A percentile compares a stretch with the other conserved stretches of the same genome.
These are phyloP conservation scores for Meghimatium bilineatum DNA, from an alignment of 2,888 invertebrate species.

Conservation along the genomic window DNA sequence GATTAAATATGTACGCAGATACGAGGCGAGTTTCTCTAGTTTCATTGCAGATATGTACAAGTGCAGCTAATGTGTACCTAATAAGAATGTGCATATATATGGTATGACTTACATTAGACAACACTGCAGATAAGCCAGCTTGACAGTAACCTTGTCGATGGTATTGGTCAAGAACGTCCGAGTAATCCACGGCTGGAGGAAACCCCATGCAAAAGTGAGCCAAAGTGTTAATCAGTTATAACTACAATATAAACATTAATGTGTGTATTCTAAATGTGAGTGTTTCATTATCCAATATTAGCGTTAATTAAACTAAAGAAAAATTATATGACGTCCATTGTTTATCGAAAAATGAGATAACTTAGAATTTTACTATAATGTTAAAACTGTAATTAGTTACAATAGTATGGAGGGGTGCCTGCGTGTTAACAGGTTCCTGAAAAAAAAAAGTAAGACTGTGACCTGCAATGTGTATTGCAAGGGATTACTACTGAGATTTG, in stretches of 20 bases:
- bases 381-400: too few species aligned
- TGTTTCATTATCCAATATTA: neutral
- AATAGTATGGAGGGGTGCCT: too few species aligned
- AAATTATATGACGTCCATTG: too few species aligned
- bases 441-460: too few species aligned
- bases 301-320: too few species aligned
- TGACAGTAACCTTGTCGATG: constrained; percentile 96
- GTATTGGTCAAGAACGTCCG: constrained; percentile 54
- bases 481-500: too few species aligned
- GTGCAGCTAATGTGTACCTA: neutral
- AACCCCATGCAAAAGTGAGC: constrained; percentile 50
- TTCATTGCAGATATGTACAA: neutral
- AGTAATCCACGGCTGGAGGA: constrained; percentile 52
- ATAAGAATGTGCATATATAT: neutral
- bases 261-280: neutral
- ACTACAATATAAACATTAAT: neutral
- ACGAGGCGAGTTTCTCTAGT: too few species aligned
- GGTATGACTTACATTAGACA: constrained; percentile 83
- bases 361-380: too few species aligned
- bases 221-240: constrained; percentile 35
- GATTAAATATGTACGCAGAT: too few species aligned
- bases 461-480: too few species aligned
- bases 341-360: too few species aligned
- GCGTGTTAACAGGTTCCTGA: too few species aligned
- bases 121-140: constrained; percentile 93